Base-by-base conservation (phyloP, 1,140 invertebrate genomes). In the Drosophila ambigua region DNA sequence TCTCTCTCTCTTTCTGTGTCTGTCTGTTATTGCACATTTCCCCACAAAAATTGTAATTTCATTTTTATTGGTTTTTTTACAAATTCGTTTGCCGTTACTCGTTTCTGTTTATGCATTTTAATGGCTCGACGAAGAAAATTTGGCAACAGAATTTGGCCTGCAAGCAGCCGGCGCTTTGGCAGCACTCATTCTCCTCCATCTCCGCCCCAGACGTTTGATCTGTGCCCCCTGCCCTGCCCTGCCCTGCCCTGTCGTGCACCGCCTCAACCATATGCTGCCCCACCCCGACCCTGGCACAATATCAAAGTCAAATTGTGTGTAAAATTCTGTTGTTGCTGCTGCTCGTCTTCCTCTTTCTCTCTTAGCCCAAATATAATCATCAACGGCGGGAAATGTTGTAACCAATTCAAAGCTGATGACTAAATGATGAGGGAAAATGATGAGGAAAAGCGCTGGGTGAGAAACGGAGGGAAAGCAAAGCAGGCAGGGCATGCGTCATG, bases 291-390 rank as follows among this genome's bases (percentile, higher is more conserved):
- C 49, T 60, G 57, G 64, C 64, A 60, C 72, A 65, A 76, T 71
- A 85, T 81, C 82, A 85, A 85, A 87, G 81, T 87, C 73, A 87
- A 81, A 87, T 71, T 65, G 68, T 58, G 68, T 73, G 64, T 81
- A 76, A 81, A 85, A 82, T 64, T 68, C 58, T 58, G 59, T 51
- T 67, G 58, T 63, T 67, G 79, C 78, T 24, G 23, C 82, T 9
- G 9, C 9, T 11, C 31, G 31, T 35, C 31, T 39, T 4, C 31
- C 31, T 39, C 35, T 39, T 9, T 39, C 11, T 28, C 26, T 28
- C 26, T 28, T 28, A 4, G 35, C 11, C 35, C 35, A 80, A 85
- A 81, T 82, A 61, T 78, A 85, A 87, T 67, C 75, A 85, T 77
- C 73, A 69, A 64, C 57, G 46, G 46, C 64, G 52, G 46, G 68